phyloP scores from a whole-genome alignment of 2,888 invertebrate species.

The Xanthia togata region DNA sequence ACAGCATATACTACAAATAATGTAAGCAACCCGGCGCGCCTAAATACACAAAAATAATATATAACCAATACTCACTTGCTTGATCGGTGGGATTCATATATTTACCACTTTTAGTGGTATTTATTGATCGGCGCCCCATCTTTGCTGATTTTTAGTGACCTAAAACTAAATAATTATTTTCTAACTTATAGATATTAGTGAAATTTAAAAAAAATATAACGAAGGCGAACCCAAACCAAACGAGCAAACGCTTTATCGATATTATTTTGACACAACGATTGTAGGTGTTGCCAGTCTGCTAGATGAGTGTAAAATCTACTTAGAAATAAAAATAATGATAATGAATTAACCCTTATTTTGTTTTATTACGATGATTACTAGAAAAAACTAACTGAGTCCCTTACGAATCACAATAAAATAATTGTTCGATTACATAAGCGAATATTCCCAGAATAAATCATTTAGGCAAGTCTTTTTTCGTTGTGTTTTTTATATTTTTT shows the following conservation, averaged over 20 bases:
- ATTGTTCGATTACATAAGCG: background rate
- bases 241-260: constrained; percentile 46
- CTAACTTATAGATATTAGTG: background rate
- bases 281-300: constrained; percentile 16
- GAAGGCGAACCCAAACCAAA: constrained; percentile 12
- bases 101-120: constrained; percentile 99
- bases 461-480: background rate
- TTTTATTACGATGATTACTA: background rate
- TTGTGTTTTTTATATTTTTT: background rate
- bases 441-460: background rate
- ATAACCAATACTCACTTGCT: constrained; percentile 94
- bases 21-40: background rate
- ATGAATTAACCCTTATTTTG: background rate
- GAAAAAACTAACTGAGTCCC: background rate
- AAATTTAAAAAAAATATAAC: constrained; percentile 18
- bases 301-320: constrained; percentile 10
- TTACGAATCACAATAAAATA: background rate
- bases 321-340: background rate
- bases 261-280: constrained; percentile 41
- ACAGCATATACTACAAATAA: constrained; percentile 1
- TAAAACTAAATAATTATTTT: constrained; percentile 20
- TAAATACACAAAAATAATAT: constrained; percentile 15
- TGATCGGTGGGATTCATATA: constrained; percentile 99
- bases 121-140: constrained; percentile 99
- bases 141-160: constrained; percentile 71